phyloP scores from a whole-genome alignment of 2,797 vertebrate species.

The Enteromius unitaeniatus region DNA sequence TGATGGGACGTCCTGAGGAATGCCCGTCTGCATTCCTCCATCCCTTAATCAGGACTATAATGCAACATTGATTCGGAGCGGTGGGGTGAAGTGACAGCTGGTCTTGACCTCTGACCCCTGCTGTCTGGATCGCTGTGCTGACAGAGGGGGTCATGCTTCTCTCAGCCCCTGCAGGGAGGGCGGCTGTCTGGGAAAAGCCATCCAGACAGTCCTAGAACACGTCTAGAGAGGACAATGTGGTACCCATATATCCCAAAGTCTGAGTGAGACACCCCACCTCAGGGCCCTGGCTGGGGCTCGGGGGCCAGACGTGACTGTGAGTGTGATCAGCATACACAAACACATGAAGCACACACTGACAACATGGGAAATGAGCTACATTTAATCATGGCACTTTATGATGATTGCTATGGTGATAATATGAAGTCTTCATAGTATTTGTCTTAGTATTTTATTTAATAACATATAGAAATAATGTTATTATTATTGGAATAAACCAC shows the following conservation, averaged over 20 bases:
- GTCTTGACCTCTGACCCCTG: constrained; percentile 77
- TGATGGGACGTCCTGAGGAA: constrained; percentile 47
- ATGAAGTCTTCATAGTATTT: not conserved
- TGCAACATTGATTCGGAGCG: constrained; percentile 52
- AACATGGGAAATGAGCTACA: constrained; percentile 50
- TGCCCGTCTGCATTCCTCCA: constrained; percentile 58
- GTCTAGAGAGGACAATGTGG: constrained; percentile 49
- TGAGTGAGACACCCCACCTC: constrained; percentile 45
- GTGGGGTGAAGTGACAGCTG: constrained; percentile 54
- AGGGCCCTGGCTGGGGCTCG: constrained; percentile 19
- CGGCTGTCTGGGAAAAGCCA: constrained; percentile 53
- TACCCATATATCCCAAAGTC: constrained; percentile 51
- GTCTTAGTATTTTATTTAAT: not conserved
- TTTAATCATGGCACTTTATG: constrained; percentile 1
- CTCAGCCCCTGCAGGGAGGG: constrained; percentile 65
- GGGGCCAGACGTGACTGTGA: constrained; percentile 51
- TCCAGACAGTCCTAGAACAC: constrained; percentile 54
- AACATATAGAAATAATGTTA: too few species aligned
- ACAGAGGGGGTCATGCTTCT: constrained; percentile 75
- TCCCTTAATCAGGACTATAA: constrained; percentile 54
- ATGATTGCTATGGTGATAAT: not conserved
- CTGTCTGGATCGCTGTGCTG: constrained; percentile 74
- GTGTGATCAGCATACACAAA: constrained; percentile 62
- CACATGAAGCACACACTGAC: constrained; percentile 44
- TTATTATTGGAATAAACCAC: too few species aligned